phyloP scores from a whole-genome alignment of 2,113 vertebrate genomes.

The Pelusios castaneus region DNA sequence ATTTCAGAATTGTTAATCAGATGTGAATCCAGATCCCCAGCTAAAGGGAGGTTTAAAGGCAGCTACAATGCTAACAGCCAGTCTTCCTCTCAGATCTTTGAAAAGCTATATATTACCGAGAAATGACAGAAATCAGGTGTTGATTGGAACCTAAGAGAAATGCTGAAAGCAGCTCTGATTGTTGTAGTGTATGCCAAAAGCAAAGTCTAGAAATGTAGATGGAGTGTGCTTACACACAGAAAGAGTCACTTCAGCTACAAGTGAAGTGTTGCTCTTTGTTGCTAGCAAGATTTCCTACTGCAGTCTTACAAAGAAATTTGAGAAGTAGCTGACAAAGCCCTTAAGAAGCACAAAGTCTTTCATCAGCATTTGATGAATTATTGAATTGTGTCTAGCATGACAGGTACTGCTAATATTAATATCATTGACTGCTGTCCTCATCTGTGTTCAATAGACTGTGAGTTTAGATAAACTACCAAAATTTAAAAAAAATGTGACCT shows the following conservation, averaged over 20 bases:
- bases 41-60: neutral
- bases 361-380: constrained; percentile 19
- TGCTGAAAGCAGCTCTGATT: neutral
- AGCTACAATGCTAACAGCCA: neutral
- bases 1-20: neutral
- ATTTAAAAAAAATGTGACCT: constrained; percentile 6
- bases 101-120: neutral
- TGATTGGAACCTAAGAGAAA: neutral
- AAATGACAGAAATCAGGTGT: neutral
- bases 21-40: neutral
- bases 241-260: neutral
- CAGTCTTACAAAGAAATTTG: neutral
- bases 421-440: neutral
- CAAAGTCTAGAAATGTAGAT: neutral
- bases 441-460: neutral
- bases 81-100: neutral
- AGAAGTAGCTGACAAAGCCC: constrained; percentile 29
- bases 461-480: constrained; percentile 28
- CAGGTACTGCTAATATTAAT: constrained; percentile 40
- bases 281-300: neutral
- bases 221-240: neutral
- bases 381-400: constrained; percentile 1
- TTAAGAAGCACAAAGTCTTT: constrained; percentile 14
- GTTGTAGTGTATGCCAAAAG: neutral
- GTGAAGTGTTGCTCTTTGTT: neutral